Evolutionary conservation across 1,140 invertebrate genomes (phyloP), one percentile per base, ranked within the genome.

Genomic region (Subanguina moxae): DNA sequence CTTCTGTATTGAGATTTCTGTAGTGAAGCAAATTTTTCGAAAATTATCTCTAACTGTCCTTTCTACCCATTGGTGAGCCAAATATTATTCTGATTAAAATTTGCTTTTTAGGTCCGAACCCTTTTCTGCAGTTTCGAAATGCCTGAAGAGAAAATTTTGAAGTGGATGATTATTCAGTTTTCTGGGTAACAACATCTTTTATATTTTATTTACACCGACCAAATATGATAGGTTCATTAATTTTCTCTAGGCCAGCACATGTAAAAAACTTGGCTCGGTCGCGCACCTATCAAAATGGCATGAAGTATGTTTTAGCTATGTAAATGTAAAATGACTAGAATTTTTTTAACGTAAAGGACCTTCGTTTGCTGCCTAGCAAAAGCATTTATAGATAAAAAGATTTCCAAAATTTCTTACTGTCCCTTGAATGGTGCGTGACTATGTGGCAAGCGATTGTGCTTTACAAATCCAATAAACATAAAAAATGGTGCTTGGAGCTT

Each of bases 101-200:
- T n/a, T n/a, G n/a, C n/a, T n/a, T n/a, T 79, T 43, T 21, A 79
- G 77, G 66, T 80, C 19, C 77, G 80, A 17, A 82, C 80, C 1
- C 52, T 82, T 5, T 82, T 82, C 62, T 82, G 80, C 48, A 80
- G 70, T 56, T 82, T 83, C 42, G 80, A 82, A 62, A 82, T 82
- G 78, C 66, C 76, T 0, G 81, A 82, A 57, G 80, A 82, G 27
- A 81, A 74, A 61, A 76, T 82, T 56, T 70, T 82, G 0, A 78
- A 78, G 58, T 83, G 81, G 81, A 82, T 82, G 80, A 64, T 82
- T 13, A 76, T 83, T 19, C 80, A 82, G 52, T 82, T 79, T 67
- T 76, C 80, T 19, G 81, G 67, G 80, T 82, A 80, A 75, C 65
- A 78, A 27, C n/a, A 43, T 64, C 21, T 61, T 64, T 78, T 19